Evolutionary conservation across 2,113 vertebrate species (phyloP), one percentile per base, ranked within the genome.

Genomic region (Scalopus aquaticus): DNA sequence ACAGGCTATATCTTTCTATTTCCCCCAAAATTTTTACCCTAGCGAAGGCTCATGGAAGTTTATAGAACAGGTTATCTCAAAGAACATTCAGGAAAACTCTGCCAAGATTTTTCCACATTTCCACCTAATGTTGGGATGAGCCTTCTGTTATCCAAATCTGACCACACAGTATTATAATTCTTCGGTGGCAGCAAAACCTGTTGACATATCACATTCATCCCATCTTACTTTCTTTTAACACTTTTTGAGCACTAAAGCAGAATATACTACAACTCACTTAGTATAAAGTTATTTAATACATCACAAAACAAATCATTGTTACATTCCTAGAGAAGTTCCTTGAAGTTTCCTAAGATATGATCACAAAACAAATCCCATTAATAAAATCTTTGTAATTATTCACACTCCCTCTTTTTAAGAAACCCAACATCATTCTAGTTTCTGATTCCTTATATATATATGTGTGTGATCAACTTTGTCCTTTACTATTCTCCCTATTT

Each of bases 351-450:
- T 86, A 77, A 70, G 13, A 54, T 39, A 87, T 16, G 10, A 39
- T 58, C 56, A 67, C 28, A 62, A 49, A 65, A 90, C 46, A 69
- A 94, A 74, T 73, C 83, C 5, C 17, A 16, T n/a, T 39, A 82
- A 60, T 35, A 83, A 86, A 90, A 90, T 46, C 30, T 72, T 90
- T 67, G 62, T 8, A 79, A 28, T 88, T 90, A 86, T n/a, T 87
- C 72, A 89, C 1, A 69, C 22, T 39, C 73, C 67, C 76, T 90
- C 39, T 93, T 73, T 72, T 58, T 69, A n/a, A 49, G 90, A 82
- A n/a, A 87, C 64, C 65, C 42, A 69, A 32, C 8, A 84, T 56
- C 20, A 30, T 35, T 69, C 64, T 92, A 37, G 37, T 83, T 90
- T 94, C 77, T 76, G 20, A 90, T 84, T 92, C 46, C 44, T 44